phyloP scores from a whole-genome alignment of 35 echinoderm and acorn worm genomes.

The Ophiothrix spiculata region DNA sequence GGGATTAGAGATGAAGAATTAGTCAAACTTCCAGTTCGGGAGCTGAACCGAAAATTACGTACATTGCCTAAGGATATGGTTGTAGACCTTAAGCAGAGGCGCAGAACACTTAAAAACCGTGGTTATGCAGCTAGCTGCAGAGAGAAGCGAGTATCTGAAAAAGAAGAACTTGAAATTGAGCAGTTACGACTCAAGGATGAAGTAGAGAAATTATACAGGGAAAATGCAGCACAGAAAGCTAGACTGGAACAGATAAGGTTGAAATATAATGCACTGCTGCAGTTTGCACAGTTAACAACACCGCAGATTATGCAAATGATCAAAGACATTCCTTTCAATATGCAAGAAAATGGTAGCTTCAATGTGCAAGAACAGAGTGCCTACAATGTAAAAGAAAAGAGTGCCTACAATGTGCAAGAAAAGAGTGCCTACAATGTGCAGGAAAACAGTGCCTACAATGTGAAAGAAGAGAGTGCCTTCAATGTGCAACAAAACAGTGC shows the following conservation, averaged over 20 bases:
- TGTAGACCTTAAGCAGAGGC: slow-evolving; percentile 68
- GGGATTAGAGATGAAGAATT: slow-evolving; percentile 79
- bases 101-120: slow-evolving; percentile 94
- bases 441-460: too few relatives aligned
- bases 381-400: too few relatives aligned
- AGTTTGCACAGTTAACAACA: slow-evolving; percentile 51
- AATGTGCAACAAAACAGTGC: too few relatives aligned
- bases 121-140: slow-evolving; percentile 98
- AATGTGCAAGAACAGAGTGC: too few relatives aligned
- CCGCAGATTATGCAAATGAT: not conserved
- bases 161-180: slow-evolving; percentile 67
- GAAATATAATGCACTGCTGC: slow-evolving; percentile 78
- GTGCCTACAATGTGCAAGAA: too few relatives aligned
- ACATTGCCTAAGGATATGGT: slow-evolving; percentile 72
- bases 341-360: too few relatives aligned
- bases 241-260: slow-evolving; percentile 53
- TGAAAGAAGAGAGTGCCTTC: too few relatives aligned
- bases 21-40: slow-evolving; percentile 74
- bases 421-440: too few relatives aligned
- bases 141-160: slow-evolving; percentile 88
- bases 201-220: slow-evolving; percentile 50
- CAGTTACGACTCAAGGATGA: slow-evolving; percentile 61
- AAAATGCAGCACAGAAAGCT: slow-evolving; percentile 70
- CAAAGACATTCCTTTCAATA: not conserved
- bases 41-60: slow-evolving; percentile 74